Evolutionary conservation across 30 jellyfish, hydroid and myxozoan genomes (phyloP), one percentile per base, ranked within the genome.

Genomic region (Aurelia aurita complex sp. Pacific): DNA sequence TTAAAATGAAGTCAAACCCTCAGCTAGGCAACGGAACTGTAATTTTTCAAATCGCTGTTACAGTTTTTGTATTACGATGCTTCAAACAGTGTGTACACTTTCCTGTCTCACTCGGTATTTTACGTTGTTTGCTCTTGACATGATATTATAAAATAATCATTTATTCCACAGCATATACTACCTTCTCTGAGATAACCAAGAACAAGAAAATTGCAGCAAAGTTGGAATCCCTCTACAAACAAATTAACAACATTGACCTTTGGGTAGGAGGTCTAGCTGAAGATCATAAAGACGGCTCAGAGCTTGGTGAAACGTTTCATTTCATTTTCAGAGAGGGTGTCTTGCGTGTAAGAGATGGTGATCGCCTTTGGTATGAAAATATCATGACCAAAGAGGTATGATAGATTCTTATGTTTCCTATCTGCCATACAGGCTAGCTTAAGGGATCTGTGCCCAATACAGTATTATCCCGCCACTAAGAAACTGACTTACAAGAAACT

Each of bases 241-340:
- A 85, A 80, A 80, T 94, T 55, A 67, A 89, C 77, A 94, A 94
- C 82, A 89, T 94, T 50, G 99, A 94, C 81, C 67, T 94, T 34
- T 94, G 99, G 99, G 97, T 89, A 10, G 99, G 99, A 16, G 99
- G 99, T 5, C 79, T 94, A 38, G 97, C 97, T 35, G 99, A 94
- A 59, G 97, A 94, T 65, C 99, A 94, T 67, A 83, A 74, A 67
- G 43, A 18, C 19, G 92, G 88, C 16, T 94, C 99, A 2, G 99
- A 94, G 67, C 95, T 94, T 53, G 99, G 99, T 13, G 96, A 85
- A 82, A 94, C 99, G 1, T 94, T 94, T 71, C 97, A 86, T 38
- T 65, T 43, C 59, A 94, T 94, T 17, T 83, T 94, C 67, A 52
- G 73, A 12, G 97, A 94, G 67, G 96, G 90, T n/a, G 79, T 94